Percentiles rank a stretch among this genome's conserved stretches.
Evolutionary conservation across 1,140 invertebrate genomes (phyloP).

Genomic region (Campoletis sonorensis): DNA sequence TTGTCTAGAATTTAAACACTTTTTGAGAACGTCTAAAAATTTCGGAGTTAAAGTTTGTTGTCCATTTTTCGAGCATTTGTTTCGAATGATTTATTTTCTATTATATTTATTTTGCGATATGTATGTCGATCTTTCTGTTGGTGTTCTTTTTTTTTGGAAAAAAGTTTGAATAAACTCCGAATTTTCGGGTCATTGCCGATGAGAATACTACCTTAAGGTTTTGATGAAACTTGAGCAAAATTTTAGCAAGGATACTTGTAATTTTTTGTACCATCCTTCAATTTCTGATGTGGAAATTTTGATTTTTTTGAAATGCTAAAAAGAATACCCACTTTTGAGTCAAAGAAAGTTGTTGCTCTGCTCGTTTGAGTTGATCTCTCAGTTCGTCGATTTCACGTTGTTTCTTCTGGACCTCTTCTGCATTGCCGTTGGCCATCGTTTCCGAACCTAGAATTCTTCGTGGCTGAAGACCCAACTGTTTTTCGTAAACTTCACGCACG

Average conservation of each 20-base stretch:
- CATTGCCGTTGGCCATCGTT: constrained; percentile 68
- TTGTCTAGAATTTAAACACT: too few relatives aligned
- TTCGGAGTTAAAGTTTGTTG: not conserved
- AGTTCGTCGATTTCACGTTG: constrained; percentile 80
- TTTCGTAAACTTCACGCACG: constrained; percentile 78
- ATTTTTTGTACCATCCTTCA: too few relatives aligned
- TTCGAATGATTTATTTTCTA: too few relatives aligned
- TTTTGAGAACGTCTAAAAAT: not conserved
- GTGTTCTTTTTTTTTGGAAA: too few relatives aligned
- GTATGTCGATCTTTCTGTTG: not conserved
- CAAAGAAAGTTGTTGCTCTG: constrained; percentile 76
- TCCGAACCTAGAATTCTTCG: constrained; percentile 63
- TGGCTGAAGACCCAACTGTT: constrained; percentile 66
- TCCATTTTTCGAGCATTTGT: too few relatives aligned
- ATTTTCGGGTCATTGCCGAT: too few relatives aligned
- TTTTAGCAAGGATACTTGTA: too few relatives aligned
- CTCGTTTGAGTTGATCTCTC: constrained; percentile 76
- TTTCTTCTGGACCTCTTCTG: constrained; percentile 76
- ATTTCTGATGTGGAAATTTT: too few relatives aligned
- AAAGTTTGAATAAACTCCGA: too few relatives aligned
- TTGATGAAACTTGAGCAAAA: too few relatives aligned
- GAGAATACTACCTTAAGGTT: too few relatives aligned
- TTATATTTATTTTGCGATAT: not conserved
- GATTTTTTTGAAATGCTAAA: too few relatives aligned
- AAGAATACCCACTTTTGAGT: constrained; percentile 64